Evolutionary conservation across 1,140 invertebrate genomes (phyloP), one percentile per base, ranked within the genome.

Genomic region (Drosophila kurseongensis): DNA sequence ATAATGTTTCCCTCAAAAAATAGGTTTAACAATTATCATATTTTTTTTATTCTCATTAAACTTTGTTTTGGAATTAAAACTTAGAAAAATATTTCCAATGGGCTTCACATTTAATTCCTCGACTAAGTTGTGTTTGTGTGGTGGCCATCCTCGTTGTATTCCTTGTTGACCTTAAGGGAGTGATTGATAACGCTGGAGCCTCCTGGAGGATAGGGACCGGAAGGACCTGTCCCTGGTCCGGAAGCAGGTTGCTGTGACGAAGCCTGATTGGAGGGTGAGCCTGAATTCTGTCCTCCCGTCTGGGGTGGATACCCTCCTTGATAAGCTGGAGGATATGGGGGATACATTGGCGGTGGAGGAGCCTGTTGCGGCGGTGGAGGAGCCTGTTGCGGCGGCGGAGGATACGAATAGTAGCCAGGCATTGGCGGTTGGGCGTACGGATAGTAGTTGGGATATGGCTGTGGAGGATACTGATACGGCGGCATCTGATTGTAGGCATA

Each of bases 151-250:
- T 85, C 81, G 8, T 86, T 69, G 58, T 85, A 86, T 16, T 85
- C 68, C 38, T 85, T 85, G 40, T 86, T 78, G 7, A 85, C 81
- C 56, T 85, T 81, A 10, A 85, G 81, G 6, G 82, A 86, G 45
- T 85, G 81, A 32, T 78, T 85, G 1, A 85, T 86, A 8, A 81
- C 68, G 29, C 82, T 86, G 12, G 81, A 68, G n/a, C 42, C 60
- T 2, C 65, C 47, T 52, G 27, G 59, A 14, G 56, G 74, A n/a
- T 50, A 67, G 0, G 50, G 48, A 1, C 27, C 18, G 0, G 55
- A 48, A 1, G 23, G 42, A 10, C 36, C 57, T 7, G 66, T 23
- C 32, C 54, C 66, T 13, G 59, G 40, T 23, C 54, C 67, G 2
- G n/a, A 0, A 1, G 32, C 0, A 0, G 59, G 52, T 13, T 52